These are phyloP conservation scores for Apodemus agrarius DNA, from an alignment of 2,797 vertebrate species.

Conservation along the genomic window DNA sequence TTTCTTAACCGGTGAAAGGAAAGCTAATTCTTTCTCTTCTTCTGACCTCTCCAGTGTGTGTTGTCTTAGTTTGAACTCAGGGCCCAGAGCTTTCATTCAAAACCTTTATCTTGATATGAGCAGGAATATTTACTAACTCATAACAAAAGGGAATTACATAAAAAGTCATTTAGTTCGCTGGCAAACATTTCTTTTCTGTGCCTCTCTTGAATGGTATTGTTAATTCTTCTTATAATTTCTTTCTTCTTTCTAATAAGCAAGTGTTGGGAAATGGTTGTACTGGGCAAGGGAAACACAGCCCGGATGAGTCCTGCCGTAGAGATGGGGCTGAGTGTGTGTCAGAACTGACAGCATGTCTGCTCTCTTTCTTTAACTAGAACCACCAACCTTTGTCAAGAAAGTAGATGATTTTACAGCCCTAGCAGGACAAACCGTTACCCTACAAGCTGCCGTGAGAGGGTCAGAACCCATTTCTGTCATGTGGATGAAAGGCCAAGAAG, in stretches of 20 bases:
- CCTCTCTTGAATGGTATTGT: conserved; percentile 31
- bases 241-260: conserved; percentile 63
- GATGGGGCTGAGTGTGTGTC: background rate
- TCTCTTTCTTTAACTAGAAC: conserved; percentile 90
- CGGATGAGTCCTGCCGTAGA: background rate
- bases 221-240: conserved; percentile 48
- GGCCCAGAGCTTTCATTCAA: conserved; percentile 23
- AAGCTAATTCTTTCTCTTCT: background rate
- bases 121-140: conserved; percentile 10
- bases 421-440: conserved; percentile 91
- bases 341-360: conserved; percentile 63
- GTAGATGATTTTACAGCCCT: conserved; percentile 95
- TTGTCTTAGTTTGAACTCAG: conserved; percentile 29
- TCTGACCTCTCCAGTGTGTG: conserved; percentile 54
- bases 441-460: conserved; percentile 95
- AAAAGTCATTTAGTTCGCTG: background rate
- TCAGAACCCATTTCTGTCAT: conserved; percentile 94
- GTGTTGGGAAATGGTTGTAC: background rate
- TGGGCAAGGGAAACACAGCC: background rate
- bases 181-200: conserved; percentile 26
- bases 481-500: conserved; percentile 96
- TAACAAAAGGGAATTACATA: background rate
- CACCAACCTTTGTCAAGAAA: conserved; percentile 96
- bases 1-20: background rate
- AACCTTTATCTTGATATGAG: background rate